A percentile compares a stretch with the other conserved stretches of the same genome.
These are phyloP conservation scores for Todus mexicanus DNA, from an alignment of 2,797 vertebrate species.

Conservation along the genomic window DNA sequence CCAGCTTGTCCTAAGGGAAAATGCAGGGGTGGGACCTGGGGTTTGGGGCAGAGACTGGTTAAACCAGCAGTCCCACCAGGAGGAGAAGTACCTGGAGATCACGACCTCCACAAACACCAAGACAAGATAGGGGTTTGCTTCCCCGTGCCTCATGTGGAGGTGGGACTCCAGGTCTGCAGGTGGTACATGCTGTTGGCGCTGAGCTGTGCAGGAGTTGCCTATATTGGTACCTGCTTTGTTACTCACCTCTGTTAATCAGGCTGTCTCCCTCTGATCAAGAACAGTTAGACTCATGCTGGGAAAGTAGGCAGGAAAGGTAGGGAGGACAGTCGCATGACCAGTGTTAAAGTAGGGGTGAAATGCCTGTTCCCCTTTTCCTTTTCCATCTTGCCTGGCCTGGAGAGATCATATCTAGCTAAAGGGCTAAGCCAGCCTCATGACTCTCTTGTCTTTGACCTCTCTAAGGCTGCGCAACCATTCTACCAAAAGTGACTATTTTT, in stretches of 20 bases:
- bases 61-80: neutral
- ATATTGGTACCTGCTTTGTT: neutral
- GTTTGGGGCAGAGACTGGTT: neutral
- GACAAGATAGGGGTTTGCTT: neutral
- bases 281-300: neutral
- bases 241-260: neutral
- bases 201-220: neutral
- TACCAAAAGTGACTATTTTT: neutral
- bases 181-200: fast-evolving
- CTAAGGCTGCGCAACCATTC: neutral
- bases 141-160: fast-evolving
- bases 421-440: neutral
- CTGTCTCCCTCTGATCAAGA: neutral
- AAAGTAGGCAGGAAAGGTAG: neutral
- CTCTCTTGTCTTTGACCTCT: neutral
- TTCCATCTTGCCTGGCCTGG: neutral
- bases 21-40: fast-evolving
- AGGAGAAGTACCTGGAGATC: neutral
- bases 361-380: neutral
- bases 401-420: neutral
- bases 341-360: neutral
- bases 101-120: neutral
- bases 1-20: neutral
- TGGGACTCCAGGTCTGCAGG: neutral
- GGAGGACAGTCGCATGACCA: neutral